A percentile compares a stretch with the other conserved stretches of the same genome.
Evolutionary conservation across 1,140 invertebrate species (phyloP).

Genomic region (Brachionus sp.): DNA sequence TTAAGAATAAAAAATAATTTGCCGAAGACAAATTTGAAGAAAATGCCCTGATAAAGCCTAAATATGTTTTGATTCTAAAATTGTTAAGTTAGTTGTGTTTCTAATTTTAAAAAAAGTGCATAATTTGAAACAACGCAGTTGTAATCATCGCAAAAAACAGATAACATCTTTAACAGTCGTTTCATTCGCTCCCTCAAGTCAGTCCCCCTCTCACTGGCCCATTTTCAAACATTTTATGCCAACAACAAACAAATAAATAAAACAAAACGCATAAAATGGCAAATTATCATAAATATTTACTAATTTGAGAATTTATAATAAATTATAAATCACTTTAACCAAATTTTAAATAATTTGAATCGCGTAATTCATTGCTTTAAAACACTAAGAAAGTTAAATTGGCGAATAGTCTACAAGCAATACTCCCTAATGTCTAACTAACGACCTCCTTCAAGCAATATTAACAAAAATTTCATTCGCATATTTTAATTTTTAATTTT

Average conservation of each 20-base stretch:
- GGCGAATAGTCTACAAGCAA: neutral
- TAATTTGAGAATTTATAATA: neutral
- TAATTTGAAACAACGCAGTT: neutral
- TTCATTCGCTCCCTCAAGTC: neutral
- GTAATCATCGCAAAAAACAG: neutral
- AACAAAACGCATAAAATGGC: neutral
- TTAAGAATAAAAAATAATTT: too few relatives aligned
- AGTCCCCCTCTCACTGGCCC: neutral
- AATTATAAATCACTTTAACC: neutral
- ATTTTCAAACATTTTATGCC: neutral
- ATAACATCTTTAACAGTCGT: neutral
- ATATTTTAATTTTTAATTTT: neutral
- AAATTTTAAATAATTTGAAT: conserved; percentile 2
- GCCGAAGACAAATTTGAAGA: neutral
- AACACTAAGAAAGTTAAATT: neutral
- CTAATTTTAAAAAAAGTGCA: neutral
- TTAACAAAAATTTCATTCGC: neutral
- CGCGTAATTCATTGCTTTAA: neutral
- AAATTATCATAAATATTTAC: conserved; percentile 1
- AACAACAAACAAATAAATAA: conserved; percentile 11
- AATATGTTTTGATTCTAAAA: neutral
- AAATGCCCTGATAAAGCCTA: neutral
- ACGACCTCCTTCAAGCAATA: neutral
- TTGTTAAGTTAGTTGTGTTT: neutral
- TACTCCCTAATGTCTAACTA: neutral